phyloP scores from a whole-genome alignment of 2,797 vertebrate genomes.

The Tolypeutes matacus region DNA sequence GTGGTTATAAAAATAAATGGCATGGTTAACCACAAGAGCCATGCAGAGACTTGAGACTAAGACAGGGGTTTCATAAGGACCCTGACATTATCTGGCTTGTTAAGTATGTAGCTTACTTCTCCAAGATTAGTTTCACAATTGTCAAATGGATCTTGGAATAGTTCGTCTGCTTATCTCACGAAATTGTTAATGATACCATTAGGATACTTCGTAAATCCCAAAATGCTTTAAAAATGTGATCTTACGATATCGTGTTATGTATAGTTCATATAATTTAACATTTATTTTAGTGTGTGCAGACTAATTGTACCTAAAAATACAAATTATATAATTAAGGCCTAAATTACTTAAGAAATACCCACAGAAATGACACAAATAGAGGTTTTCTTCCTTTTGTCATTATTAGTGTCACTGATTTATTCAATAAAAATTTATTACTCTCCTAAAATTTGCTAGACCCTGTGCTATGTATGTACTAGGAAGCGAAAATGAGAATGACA shows the following conservation, averaged over 20 bases:
- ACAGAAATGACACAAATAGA: neutral
- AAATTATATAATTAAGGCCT: neutral
- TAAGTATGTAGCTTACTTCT: neutral
- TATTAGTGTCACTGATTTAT: neutral
- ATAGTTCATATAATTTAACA: neutral
- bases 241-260: neutral
- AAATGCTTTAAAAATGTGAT: neutral
- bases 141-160: slow-evolving; percentile 9
- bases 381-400: neutral
- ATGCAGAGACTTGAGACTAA: neutral
- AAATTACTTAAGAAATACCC: neutral
- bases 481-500: neutral
- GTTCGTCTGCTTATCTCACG: neutral
- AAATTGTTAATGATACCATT: neutral
- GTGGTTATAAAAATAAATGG: neutral
- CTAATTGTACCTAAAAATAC: neutral
- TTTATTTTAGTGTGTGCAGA: slow-evolving; percentile 1
- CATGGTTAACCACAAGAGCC: neutral
- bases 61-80: neutral
- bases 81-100: neutral
- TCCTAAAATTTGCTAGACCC: neutral
- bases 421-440: neutral
- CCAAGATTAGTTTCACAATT: neutral
- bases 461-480: neutral
- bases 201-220: neutral